Percentiles rank a stretch among this genome's conserved stretches.
Evolutionary conservation across 2,888 invertebrate genomes (phyloP).

Genomic region (Metopia argyrocephala): DNA sequence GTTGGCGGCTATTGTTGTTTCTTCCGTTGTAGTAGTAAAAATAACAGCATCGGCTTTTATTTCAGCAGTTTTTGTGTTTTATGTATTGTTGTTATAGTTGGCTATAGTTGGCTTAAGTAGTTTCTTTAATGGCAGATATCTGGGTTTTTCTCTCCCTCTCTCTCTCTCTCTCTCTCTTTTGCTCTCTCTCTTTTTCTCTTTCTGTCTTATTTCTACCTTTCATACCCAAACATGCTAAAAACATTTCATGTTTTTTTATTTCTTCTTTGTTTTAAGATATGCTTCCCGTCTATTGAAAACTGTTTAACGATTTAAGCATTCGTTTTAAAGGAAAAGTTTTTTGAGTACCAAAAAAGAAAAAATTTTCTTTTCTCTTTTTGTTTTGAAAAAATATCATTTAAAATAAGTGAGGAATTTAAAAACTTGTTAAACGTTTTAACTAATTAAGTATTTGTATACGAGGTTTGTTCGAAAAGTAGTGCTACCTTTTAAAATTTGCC

Average conservation of each 20-base stretch:
- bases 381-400: no score
- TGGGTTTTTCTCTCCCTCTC: conserved; percentile 30
- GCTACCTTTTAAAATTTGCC: no score
- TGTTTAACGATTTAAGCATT: background rate
- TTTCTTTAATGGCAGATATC: conserved; percentile 11
- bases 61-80: conserved; percentile 10
- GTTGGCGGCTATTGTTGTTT: background rate
- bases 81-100: background rate
- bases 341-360: background rate
- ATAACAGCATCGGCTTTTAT: conserved; percentile 34
- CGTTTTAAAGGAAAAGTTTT: no score
- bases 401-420: no score
- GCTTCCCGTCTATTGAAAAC: background rate
- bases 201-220: background rate
- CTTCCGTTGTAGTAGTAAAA: conserved; percentile 3
- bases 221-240: background rate
- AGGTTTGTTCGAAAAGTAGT: no score
- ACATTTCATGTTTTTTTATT: background rate
- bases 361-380: no score
- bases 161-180: no score
- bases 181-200: no score
- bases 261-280: background rate
- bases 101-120: conserved; percentile 25
- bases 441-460: no score
- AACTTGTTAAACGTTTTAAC: no score